Conservation (phyloP, 1,140 invertebrate genomes). For the Rhopalosiphum maidis region DNA sequence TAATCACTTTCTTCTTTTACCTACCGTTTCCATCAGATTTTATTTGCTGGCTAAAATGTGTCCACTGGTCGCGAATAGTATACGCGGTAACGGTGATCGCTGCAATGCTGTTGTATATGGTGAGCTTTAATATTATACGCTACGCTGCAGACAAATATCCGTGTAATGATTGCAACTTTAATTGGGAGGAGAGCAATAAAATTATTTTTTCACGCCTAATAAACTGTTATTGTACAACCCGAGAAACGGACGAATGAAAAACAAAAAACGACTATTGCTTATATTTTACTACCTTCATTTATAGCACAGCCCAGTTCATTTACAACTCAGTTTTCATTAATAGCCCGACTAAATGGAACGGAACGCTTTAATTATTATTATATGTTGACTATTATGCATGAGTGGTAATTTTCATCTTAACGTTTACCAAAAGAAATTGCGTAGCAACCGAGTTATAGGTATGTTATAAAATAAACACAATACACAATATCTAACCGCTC, state of each 20-base stretch:
- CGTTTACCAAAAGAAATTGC: background rate
- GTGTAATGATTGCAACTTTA: conserved; percentile 28
- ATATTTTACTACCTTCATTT: conserved; percentile 23
- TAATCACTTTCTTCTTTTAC: conserved; percentile 39
- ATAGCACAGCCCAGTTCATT: background rate
- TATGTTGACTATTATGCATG: background rate
- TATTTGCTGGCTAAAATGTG: background rate
- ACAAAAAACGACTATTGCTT: conserved; percentile 24
- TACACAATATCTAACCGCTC: background rate
- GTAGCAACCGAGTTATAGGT: background rate
- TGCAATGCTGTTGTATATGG: background rate
- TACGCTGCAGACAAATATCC: background rate
- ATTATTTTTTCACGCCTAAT: conserved; percentile 49
- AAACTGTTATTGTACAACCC: background rate
- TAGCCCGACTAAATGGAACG: background rate
- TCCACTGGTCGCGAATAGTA: background rate
- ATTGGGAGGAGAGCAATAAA: conserved; percentile 25
- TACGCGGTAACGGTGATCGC: background rate
- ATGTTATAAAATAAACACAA: background rate
- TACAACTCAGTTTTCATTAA: background rate
- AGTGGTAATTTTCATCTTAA: background rate
- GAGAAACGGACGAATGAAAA: background rate
- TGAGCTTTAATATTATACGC: background rate
- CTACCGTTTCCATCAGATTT: background rate
- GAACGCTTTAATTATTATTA: conserved; percentile 22